Conservation (phyloP, 2,888 invertebrate species). For the Cataglyphis livida region DNA sequence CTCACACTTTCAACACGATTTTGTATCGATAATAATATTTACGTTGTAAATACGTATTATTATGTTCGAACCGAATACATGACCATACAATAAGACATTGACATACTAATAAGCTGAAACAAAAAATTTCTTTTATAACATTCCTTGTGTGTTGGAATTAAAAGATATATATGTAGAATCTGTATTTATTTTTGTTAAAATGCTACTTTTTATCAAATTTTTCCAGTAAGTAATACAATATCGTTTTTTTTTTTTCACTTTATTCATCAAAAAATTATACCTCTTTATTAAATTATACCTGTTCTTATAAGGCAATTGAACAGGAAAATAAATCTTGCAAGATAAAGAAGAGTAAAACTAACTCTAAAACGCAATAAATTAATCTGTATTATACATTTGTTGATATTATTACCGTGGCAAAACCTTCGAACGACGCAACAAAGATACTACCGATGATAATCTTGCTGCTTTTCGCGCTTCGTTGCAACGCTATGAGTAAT, state of each 20-base stretch:
- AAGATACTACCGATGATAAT: conserved; percentile 28
- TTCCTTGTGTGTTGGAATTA: not conserved
- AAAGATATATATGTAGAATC: not conserved
- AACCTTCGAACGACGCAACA: conserved; percentile 35
- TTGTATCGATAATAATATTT: conserved; percentile 2
- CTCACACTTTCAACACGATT: not conserved
- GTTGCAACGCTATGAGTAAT: conserved; percentile 25
- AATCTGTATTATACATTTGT: not conserved
- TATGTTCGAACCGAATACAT: not conserved
- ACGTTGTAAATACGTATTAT: not conserved
- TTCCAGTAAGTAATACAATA: not conserved
- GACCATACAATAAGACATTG: conserved; percentile 36
- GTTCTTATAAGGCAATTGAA: not conserved
- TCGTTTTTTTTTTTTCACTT: not conserved
- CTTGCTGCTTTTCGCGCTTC: conserved; percentile 14
- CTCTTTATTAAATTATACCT: not conserved
- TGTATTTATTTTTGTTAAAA: not conserved
- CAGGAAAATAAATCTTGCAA: not conserved
- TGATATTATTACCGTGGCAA: conserved; percentile 38
- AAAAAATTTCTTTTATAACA: not conserved
- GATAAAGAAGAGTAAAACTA: not conserved
- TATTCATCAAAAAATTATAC: not conserved
- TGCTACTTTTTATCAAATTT: not conserved
- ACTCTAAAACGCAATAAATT: not conserved
- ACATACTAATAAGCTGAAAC: conserved; percentile 26